Evolutionary conservation across 2,113 vertebrate species (phyloP).

Genomic region (Chrysemys picta): DNA sequence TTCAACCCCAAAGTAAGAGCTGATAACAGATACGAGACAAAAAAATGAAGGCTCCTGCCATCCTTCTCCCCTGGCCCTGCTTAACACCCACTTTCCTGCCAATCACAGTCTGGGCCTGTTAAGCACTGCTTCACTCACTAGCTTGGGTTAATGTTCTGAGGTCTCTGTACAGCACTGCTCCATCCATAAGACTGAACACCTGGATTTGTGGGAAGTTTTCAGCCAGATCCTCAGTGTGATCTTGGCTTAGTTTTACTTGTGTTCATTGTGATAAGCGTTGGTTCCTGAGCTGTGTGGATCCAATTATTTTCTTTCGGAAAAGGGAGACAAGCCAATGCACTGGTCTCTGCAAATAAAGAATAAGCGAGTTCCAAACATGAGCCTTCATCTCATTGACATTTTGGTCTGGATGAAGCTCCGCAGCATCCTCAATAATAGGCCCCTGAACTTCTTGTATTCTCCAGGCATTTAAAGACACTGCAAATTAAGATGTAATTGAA

Average conservation of each 20-base stretch:
- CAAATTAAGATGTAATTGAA: conserved; percentile 66
- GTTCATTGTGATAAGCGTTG: not conserved
- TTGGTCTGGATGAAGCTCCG: not conserved
- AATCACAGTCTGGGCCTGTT: not conserved
- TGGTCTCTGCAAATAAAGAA: not conserved
- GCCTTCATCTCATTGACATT: not conserved
- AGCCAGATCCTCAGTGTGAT: not conserved
- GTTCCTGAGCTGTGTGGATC: not conserved
- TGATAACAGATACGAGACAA: not conserved
- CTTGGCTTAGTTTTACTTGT: not conserved
- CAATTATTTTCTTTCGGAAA: not conserved
- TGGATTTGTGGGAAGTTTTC: not conserved
- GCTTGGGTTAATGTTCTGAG: not conserved
- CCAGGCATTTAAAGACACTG: conserved; percentile 51
- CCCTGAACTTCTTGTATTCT: conserved; percentile 17
- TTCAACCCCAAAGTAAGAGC: not conserved
- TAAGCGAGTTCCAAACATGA: not conserved
- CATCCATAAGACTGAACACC: not conserved
- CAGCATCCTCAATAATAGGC: not conserved
- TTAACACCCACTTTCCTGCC: not conserved
- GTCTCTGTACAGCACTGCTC: not conserved
- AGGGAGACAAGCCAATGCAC: not conserved
- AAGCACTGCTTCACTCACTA: not conserved
- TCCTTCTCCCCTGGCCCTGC: not conserved
- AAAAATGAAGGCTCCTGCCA: not conserved